Conservation (phyloP, 2,888 invertebrate genomes). For the Koerneria pararmatus region DNA sequence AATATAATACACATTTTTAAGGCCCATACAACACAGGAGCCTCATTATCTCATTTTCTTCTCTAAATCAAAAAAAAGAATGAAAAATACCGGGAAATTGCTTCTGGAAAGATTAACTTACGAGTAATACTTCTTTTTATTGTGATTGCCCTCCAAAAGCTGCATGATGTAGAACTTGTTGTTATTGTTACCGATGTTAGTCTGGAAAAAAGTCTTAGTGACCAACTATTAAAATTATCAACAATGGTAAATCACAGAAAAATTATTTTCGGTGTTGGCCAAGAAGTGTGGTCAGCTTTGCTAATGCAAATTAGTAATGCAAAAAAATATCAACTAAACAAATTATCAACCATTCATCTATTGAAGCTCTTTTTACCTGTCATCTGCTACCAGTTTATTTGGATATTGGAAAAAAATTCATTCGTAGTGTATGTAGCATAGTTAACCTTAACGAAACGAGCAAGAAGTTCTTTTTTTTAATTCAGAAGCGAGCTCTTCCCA, state of each 20-base stretch:
- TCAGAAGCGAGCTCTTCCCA: too few species aligned
- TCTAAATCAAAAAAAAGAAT: not conserved
- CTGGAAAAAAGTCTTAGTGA: conserved; percentile 50
- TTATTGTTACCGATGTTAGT: conserved; percentile 65
- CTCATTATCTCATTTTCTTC: not conserved
- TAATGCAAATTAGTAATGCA: too few species aligned
- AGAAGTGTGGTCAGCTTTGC: too few species aligned
- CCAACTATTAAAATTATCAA: not conserved
- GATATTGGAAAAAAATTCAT: too few species aligned
- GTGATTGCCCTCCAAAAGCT: conserved; percentile 63
- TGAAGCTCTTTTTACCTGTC: too few species aligned
- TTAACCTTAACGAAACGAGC: too few species aligned
- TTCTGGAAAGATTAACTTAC: conserved; percentile 14
- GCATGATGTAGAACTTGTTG: conserved; percentile 66
- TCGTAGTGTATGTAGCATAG: too few species aligned
- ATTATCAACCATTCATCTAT: not conserved
- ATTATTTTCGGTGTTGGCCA: too few species aligned
- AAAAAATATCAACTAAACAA: not conserved
- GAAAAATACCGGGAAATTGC: not conserved
- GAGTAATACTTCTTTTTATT: conserved; percentile 59
- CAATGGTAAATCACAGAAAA: not conserved
- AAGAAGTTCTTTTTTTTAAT: too few species aligned
- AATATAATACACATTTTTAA: too few species aligned
- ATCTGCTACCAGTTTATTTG: too few species aligned
- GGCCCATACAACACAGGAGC: too few species aligned